A percentile compares a stretch with the other conserved stretches of the same genome.
Conservation (phyloP, 1,140 invertebrate genomes). For the Drosophila murphyi region DNA sequence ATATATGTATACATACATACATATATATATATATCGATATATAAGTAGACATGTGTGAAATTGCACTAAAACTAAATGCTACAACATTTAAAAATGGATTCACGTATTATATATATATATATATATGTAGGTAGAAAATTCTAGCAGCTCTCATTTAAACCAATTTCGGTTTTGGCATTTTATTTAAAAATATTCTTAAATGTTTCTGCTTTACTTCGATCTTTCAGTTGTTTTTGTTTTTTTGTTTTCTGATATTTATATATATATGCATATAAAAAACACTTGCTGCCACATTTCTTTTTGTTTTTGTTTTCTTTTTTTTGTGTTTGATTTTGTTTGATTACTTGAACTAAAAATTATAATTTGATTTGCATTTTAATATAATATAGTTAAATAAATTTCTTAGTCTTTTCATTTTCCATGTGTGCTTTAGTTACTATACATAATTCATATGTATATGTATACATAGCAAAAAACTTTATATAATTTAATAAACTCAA, state of each 20-base stretch:
- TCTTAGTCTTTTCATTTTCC: conserved; percentile 83
- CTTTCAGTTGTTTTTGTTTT: background rate
- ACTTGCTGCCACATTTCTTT: conserved; percentile 44
- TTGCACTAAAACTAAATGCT: conserved; percentile 82
- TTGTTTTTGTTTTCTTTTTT: conserved; percentile 14
- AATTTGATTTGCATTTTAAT: conserved; percentile 65
- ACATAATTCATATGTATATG: conserved; percentile 64
- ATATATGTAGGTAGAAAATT: conserved; percentile 60
- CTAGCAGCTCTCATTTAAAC: conserved; percentile 66
- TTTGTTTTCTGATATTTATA: conserved; percentile 7
- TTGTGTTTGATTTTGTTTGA: conserved; percentile 23
- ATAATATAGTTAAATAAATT: conserved; percentile 72
- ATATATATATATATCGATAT: conserved; percentile 22
- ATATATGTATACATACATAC: conserved; percentile 10
- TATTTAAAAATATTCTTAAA: conserved; percentile 64
- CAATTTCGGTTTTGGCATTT: conserved; percentile 67
- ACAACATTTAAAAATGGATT: conserved; percentile 79
- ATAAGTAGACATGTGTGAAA: conserved; percentile 74
- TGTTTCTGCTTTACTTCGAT: conserved; percentile 4
- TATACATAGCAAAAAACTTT: conserved; percentile 76
- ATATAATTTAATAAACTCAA: conserved; percentile 66
- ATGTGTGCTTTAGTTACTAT: conserved; percentile 82
- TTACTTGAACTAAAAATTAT: conserved; percentile 65
- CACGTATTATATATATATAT: conserved; percentile 28
- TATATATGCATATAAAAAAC: conserved; percentile 59